Evolutionary conservation across 2,888 invertebrate species (phyloP).

Genomic region (Agyllia agylla): DNA sequence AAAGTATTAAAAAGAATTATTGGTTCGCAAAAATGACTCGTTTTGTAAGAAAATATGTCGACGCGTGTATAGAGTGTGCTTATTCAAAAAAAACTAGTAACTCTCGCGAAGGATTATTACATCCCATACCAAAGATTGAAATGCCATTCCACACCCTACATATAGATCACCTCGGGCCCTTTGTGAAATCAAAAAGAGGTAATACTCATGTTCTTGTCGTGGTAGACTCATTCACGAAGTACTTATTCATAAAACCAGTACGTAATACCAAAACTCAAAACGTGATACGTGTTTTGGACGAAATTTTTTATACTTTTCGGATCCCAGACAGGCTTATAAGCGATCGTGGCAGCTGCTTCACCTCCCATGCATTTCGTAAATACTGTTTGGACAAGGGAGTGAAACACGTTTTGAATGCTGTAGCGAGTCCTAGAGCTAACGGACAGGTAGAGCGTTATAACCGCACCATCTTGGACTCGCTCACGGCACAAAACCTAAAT

Average conservation of each 20-base stretch:
- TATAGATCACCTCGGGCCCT: background rate
- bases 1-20: constrained; percentile 80
- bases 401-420: constrained; percentile 63
- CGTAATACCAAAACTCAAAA: background rate
- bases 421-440: constrained; percentile 64
- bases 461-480: background rate
- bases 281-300: background rate
- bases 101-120: constrained; percentile 53
- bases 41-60: constrained; percentile 82
- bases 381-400: constrained; percentile 10
- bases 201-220: constrained; percentile 40
- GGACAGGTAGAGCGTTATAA: constrained; percentile 40
- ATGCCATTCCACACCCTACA: background rate
- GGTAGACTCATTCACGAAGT: constrained; percentile 26
- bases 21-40: constrained; percentile 83
- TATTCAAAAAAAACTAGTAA: constrained; percentile 66
- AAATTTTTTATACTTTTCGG: background rate
- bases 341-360: constrained; percentile 49
- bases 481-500: background rate
- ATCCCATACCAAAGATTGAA: constrained; percentile 53
- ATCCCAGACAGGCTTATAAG: background rate
- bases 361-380: no score
- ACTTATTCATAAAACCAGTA: background rate
- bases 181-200: constrained; percentile 82
- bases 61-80: constrained; percentile 82